Evolutionary conservation across 1,140 invertebrate species (phyloP).

Genomic region (Cydia strobilella): DNA sequence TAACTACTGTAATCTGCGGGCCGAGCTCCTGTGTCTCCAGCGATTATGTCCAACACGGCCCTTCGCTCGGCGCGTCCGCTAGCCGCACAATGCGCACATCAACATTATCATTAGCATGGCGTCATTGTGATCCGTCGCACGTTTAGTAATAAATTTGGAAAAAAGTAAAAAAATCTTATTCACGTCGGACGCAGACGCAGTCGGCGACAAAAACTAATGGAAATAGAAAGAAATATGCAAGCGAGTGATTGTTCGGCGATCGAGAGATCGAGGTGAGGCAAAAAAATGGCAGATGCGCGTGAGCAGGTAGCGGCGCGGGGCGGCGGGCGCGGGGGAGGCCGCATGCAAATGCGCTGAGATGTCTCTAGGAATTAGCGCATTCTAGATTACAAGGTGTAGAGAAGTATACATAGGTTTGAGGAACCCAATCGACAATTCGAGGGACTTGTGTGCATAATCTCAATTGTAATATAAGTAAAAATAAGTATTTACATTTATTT

Average conservation of each 20-base stretch:
- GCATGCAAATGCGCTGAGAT: slow-evolving; percentile 57
- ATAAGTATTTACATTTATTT: too few relatives aligned
- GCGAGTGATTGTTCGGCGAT: slow-evolving; percentile 50
- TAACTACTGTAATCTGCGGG: slow-evolving; percentile 20
- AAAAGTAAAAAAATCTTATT: slow-evolving; percentile 49
- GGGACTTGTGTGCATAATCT: neutral
- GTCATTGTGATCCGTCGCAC: slow-evolving; percentile 35
- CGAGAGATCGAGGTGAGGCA: slow-evolving; percentile 39
- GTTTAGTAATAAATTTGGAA: slow-evolving; percentile 54
- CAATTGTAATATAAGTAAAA: too few relatives aligned
- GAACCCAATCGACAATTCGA: neutral
- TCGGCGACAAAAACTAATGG: slow-evolving; percentile 55
- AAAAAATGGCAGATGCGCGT: slow-evolving; percentile 58
- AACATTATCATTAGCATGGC: slow-evolving; percentile 31
- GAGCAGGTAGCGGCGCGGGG: slow-evolving; percentile 51
- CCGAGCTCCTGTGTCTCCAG: slow-evolving; percentile 13
- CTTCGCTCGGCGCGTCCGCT: neutral
- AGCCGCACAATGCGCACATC: neutral
- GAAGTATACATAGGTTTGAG: neutral
- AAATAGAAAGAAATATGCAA: slow-evolving; percentile 55
- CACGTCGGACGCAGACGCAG: slow-evolving; percentile 39
- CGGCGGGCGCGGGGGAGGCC: slow-evolving; percentile 24
- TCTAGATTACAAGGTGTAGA: slow-evolving; percentile 21
- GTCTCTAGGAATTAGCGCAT: slow-evolving; percentile 19
- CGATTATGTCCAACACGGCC: slow-evolving; percentile 11